phyloP scores from a whole-genome alignment of 2,797 vertebrate species.

The Spea hammondii region DNA sequence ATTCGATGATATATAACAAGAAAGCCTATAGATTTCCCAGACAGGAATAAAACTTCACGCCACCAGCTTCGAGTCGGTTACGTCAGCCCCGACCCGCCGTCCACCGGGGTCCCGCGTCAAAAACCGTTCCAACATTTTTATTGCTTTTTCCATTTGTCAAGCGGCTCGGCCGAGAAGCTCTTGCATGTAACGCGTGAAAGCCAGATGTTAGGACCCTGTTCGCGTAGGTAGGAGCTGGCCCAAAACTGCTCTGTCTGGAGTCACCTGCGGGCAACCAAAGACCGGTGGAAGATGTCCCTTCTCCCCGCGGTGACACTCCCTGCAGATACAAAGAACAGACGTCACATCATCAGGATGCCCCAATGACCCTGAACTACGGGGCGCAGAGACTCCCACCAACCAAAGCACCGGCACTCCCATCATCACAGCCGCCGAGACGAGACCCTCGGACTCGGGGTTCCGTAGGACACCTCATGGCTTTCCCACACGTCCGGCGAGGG shows the following conservation, averaged over 20 bases:
- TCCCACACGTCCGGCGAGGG: too few relatives aligned
- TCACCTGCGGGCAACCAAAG: slow-evolving; percentile 40
- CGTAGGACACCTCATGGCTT: too few relatives aligned
- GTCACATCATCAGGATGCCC: not conserved
- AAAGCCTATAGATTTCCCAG: too few relatives aligned
- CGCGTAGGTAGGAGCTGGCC: slow-evolving; percentile 30
- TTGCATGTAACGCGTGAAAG: slow-evolving; percentile 23
- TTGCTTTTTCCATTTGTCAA: slow-evolving; percentile 39
- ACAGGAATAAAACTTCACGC: too few relatives aligned
- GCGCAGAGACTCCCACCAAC: too few relatives aligned
- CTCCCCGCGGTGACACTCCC: not conserved
- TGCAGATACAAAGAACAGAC: slow-evolving; percentile 22
- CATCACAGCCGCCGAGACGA: too few relatives aligned
- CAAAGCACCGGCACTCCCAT: too few relatives aligned
- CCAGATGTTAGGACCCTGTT: slow-evolving; percentile 32
- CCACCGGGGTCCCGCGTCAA: slow-evolving; percentile 17
- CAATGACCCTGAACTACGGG: not conserved
- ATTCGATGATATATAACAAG: too few relatives aligned
- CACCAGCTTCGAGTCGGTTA: not conserved
- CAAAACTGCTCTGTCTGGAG: not conserved
- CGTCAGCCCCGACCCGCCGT: not conserved
- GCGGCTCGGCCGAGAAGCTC: slow-evolving; percentile 28
- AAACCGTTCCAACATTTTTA: slow-evolving; percentile 22
- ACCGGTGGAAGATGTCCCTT: not conserved
- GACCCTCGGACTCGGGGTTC: too few relatives aligned